phyloP scores from a whole-genome alignment of 2,888 invertebrate genomes.

The Orchestes rusci region DNA sequence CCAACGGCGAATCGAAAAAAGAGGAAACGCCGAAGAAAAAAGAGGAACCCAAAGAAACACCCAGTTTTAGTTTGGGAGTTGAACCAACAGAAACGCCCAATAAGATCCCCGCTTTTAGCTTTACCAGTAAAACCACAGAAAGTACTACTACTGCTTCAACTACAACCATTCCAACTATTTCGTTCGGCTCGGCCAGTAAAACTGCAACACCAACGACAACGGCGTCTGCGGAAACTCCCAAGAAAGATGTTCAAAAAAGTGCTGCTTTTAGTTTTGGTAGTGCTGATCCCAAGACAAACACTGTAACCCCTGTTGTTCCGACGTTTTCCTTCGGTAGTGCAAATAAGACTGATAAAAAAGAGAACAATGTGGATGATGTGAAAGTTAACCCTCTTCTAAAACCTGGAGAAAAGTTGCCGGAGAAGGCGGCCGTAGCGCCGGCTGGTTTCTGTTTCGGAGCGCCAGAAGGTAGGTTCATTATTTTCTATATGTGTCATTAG shows the following conservation, averaged over 20 bases:
- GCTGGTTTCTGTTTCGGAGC: slow-evolving; percentile 25
- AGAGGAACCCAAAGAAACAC: slow-evolving; percentile 1
- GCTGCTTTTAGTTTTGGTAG: slow-evolving; percentile 1
- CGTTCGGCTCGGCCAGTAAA: slow-evolving; percentile 1
- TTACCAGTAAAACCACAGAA: neutral
- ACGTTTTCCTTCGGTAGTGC: slow-evolving; percentile 4
- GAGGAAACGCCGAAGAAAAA: neutral
- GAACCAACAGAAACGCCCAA: neutral
- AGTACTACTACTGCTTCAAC: neutral
- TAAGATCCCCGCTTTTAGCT: slow-evolving; percentile 5
- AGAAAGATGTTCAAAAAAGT: no score
- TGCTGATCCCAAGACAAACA: neutral
- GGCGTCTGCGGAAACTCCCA: no score
- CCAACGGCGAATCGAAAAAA: slow-evolving; percentile 4
- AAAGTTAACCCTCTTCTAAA: slow-evolving; percentile 26
- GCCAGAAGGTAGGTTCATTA: slow-evolving; percentile 18
- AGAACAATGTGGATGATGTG: neutral
- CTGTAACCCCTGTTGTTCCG: neutral
- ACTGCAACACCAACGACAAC: neutral
- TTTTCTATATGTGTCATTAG: no score
- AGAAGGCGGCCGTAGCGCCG: slow-evolving; percentile 20
- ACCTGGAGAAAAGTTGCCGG: slow-evolving; percentile 27
- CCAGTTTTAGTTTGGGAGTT: slow-evolving; percentile 8
- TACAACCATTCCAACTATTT: slow-evolving; percentile 4
- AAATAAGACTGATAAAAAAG: neutral